These are phyloP conservation scores for Sisyra terminalis DNA, from an alignment of 2,888 invertebrate genomes.

Conservation along the genomic window DNA sequence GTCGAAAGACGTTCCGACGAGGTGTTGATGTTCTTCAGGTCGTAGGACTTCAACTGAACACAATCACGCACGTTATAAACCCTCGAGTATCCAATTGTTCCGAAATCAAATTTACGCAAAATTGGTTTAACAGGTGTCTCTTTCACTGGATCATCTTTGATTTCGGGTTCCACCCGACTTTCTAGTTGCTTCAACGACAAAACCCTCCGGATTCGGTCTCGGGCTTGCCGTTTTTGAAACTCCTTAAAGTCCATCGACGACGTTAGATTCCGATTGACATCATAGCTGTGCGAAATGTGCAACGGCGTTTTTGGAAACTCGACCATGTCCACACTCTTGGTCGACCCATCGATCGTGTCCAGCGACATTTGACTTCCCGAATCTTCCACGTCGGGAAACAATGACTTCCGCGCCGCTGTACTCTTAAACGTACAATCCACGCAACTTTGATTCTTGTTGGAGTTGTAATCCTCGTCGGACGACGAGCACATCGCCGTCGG, in stretches of 20 bases:
- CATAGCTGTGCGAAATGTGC: not conserved
- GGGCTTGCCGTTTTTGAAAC: slow-evolving; percentile 1
- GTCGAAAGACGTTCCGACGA: not conserved
- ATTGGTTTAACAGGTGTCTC: not conserved
- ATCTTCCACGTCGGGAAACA: not conserved
- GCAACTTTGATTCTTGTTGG: not conserved
- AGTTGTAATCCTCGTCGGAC: slow-evolving; percentile 3
- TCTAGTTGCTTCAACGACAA: not conserved
- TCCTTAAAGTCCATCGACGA: not conserved
- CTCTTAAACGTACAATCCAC: slow-evolving; percentile 1
- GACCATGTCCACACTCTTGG: not conserved
- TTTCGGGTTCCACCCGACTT: not conserved
- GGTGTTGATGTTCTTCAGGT: slow-evolving; percentile 5
- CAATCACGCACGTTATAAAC: slow-evolving; percentile 7
- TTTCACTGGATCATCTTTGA: not conserved
- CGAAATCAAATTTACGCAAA: slow-evolving; percentile 2
- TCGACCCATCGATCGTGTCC: too few species aligned
- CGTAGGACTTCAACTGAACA: slow-evolving; percentile 7
- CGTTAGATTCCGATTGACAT: not conserved
- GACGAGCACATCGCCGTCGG: slow-evolving; percentile 1
- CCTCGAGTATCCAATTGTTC: slow-evolving; percentile 2
- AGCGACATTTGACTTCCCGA: not conserved
- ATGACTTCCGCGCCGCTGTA: not conserved
- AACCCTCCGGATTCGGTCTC: slow-evolving; percentile 1
- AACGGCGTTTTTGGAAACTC: not conserved